Evolutionary conservation across 2,113 vertebrate genomes (phyloP).

Genomic region (Poeciliopsis occidentalis): DNA sequence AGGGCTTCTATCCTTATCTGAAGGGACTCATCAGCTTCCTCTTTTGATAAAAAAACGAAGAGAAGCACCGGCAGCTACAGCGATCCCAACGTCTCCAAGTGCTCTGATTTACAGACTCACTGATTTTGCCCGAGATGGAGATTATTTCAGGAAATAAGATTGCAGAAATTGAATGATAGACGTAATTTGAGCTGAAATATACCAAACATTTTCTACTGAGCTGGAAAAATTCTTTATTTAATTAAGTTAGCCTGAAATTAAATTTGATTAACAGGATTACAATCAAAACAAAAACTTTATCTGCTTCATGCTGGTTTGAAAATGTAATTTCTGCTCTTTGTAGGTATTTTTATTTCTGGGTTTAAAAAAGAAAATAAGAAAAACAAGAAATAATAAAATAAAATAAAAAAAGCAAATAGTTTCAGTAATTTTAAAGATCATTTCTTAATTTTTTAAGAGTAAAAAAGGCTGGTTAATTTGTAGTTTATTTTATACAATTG

Average conservation of each 20-base stretch:
- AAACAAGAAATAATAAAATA: neutral
- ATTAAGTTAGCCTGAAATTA: constrained; percentile 46
- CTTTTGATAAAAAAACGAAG: constrained; percentile 49
- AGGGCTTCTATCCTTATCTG: constrained; percentile 68
- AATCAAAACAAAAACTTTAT: constrained; percentile 7
- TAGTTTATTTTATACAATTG: neutral
- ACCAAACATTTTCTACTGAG: constrained; percentile 18
- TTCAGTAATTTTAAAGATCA: too few species aligned
- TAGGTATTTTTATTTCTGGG: neutral
- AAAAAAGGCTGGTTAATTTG: neutral
- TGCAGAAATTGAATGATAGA: constrained; percentile 20
- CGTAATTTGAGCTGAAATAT: constrained; percentile 24
- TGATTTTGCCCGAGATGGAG: constrained; percentile 48
- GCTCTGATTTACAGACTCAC: constrained; percentile 62
- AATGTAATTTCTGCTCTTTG: neutral
- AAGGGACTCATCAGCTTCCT: constrained; percentile 57
- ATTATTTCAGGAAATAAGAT: constrained; percentile 61
- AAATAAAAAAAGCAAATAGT: too few species aligned
- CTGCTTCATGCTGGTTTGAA: neutral
- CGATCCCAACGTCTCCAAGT: constrained; percentile 42
- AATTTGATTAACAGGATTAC: constrained; percentile 23
- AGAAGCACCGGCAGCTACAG: constrained; percentile 21
- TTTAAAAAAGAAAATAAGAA: neutral
- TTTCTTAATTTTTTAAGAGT: neutral
- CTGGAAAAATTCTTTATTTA: constrained; percentile 15